Base-by-base conservation (phyloP, 2,888 invertebrate species). In the Empis stercorea region DNA sequence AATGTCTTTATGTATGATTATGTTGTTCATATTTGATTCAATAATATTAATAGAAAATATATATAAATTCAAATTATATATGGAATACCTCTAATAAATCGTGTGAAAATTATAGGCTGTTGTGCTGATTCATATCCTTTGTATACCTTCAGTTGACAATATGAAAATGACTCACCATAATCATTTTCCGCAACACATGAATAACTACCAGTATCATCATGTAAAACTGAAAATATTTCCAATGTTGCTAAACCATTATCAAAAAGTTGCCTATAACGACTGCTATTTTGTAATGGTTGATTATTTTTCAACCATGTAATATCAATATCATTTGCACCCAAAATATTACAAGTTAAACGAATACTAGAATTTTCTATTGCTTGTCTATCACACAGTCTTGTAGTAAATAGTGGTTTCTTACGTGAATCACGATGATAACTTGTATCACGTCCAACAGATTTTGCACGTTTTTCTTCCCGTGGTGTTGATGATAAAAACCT, bases 281-380 rank as follows among this genome's bases (percentile, higher is more conserved):
- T 64, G 56, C 73, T 73, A 47, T 73, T 64, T 4, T 74, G 71
- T 14, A 84, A 55, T 2, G 73, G 64, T 20, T 73, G 64, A 3
- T 84, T 82, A 61, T 88, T 82, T 62, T 80, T 85, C 38, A 78
- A 75, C 89, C 89, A 89, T 47, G 77, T 75, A 11, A 87, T 72
- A 38, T 72, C 72, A 4, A 84, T 79, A 51, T 82, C 81, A 23
- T 55, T 57, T 44, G 57, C 58, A 2, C 83, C 81, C 13, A 87
- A 71, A 3, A 87, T 77, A 52, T 80, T 81, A 62, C 89, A 89
- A 0, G 81, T 80, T 23, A 91, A 65, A 63, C 84, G 83, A 11
- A 87, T 76, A 54, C 80, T 74, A 1, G 82, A 81, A 2, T 83
- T 82, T 61, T 81, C 80, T 0, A 81, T 79, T 3, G 84, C 81